Percentiles rank a stretch among this genome's conserved stretches.
These are phyloP conservation scores for Hemistola chrysoprasaria DNA, from an alignment of 2,888 invertebrate genomes.

Conservation along the genomic window DNA sequence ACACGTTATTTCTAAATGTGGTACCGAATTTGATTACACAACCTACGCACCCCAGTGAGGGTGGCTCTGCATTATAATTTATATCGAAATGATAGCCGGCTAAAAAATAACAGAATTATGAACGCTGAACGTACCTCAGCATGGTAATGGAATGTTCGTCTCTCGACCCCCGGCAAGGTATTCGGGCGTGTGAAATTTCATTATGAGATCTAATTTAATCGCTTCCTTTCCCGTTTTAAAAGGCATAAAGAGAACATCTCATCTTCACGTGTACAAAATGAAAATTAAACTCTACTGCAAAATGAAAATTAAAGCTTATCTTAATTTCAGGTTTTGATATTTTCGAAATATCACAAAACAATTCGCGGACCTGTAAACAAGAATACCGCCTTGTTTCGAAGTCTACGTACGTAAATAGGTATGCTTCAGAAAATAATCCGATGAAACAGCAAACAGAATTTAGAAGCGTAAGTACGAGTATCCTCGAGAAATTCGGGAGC, in stretches of 20 bases:
- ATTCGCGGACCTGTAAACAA: conserved; percentile 10
- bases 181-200: too few relatives aligned
- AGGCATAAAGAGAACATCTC: too few relatives aligned
- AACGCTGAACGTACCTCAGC: conserved; percentile 14
- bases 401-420: conserved; percentile 2
- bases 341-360: conserved; percentile 6
- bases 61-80: conserved; percentile 16
- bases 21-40: conserved; percentile 11
- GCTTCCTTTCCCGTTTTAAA: too few relatives aligned
- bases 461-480: not conserved
- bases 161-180: too few relatives aligned
- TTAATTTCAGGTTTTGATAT: too few relatives aligned
- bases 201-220: too few relatives aligned
- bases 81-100: conserved; percentile 15
- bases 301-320: too few relatives aligned
- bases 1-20: conserved; percentile 6
- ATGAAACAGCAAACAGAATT: conserved; percentile 2
- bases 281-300: too few relatives aligned
- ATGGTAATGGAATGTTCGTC: conserved; percentile 14
- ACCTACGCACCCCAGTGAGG: conserved; percentile 8
- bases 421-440: conserved; percentile 8
- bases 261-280: too few relatives aligned
- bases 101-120: conserved; percentile 17
- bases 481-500: not conserved
- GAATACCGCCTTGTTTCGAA: conserved; percentile 1